Evolutionary conservation across 2,797 vertebrate species (phyloP).

Genomic region (Enteromius afrohamiltoni): DNA sequence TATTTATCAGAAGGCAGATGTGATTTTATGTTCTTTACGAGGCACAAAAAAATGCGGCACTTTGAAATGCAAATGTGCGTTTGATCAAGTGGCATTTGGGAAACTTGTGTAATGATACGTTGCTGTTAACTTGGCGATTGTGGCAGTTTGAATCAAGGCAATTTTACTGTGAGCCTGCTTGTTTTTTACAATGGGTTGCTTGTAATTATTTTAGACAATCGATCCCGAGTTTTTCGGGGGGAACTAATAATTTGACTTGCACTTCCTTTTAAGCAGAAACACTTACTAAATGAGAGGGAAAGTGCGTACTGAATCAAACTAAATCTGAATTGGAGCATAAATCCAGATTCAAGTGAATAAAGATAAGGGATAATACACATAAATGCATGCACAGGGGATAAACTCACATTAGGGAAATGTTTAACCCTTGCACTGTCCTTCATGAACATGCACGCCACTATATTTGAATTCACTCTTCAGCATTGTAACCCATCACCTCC

Average conservation of each 20-base stretch:
- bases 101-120: slow-evolving; percentile 58
- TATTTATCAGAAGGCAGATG: slow-evolving; percentile 83
- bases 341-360: not conserved
- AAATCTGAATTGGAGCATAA: not conserved
- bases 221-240: not conserved
- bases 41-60: slow-evolving; percentile 74
- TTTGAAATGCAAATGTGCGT: slow-evolving; percentile 82
- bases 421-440: not conserved
- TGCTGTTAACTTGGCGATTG: slow-evolving; percentile 61
- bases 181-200: slow-evolving; percentile 40
- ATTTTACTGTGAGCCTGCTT: slow-evolving; percentile 34
- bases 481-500: slow-evolving; percentile 68
- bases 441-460: slow-evolving; percentile 23
- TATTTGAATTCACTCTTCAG: slow-evolving; percentile 70
- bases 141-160: slow-evolving; percentile 29
- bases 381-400: not conserved
- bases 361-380: not conserved
- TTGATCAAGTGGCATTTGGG: slow-evolving; percentile 75
- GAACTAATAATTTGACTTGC: slow-evolving; percentile 10
- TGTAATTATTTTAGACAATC: slow-evolving; percentile 40
- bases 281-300: not conserved
- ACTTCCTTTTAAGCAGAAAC: not conserved
- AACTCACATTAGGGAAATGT: not conserved
- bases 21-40: slow-evolving; percentile 77
- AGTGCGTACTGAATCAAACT: not conserved